Evolutionary conservation across 2,113 vertebrate genomes (phyloP).

Genomic region (Eudorcas thomsonii): DNA sequence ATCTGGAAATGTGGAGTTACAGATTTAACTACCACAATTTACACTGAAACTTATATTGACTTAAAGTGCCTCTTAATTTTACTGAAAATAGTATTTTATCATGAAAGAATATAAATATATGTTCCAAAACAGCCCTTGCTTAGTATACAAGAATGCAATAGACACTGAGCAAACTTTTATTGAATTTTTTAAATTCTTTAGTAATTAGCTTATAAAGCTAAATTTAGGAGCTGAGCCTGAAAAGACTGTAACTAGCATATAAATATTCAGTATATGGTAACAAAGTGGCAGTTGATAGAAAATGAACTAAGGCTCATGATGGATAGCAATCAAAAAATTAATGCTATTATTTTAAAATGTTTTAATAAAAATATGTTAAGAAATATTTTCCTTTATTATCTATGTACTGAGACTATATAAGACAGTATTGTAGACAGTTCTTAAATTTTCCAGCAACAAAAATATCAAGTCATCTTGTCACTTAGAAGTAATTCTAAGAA

Average conservation of each 20-base stretch:
- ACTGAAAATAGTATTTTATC: slow-evolving; percentile 8
- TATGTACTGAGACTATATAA: not conserved
- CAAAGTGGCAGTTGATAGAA: not conserved
- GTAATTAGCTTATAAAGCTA: not conserved
- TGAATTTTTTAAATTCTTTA: not conserved
- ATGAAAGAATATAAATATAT: not conserved
- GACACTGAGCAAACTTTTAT: not conserved
- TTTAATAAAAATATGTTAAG: not conserved
- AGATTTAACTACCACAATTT: not conserved
- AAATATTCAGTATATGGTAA: not conserved
- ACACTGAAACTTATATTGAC: not conserved
- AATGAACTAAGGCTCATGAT: not conserved
- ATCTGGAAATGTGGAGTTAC: not conserved
- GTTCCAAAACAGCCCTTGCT: not conserved
- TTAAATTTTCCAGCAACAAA: not conserved
- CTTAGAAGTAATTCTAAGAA: not conserved
- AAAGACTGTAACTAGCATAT: not conserved
- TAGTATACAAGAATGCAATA: not conserved
- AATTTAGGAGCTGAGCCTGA: not conserved
- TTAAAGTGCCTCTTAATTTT: not conserved
- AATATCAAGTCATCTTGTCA: not conserved
- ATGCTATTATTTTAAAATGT: not conserved
- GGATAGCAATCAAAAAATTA: not conserved
- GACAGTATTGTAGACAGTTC: not conserved
- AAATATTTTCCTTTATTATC: not conserved